Evolutionary conservation across 2,797 vertebrate genomes (phyloP), one percentile per base, ranked within the genome.

Genomic region (Enteromius unitaeniatus): DNA sequence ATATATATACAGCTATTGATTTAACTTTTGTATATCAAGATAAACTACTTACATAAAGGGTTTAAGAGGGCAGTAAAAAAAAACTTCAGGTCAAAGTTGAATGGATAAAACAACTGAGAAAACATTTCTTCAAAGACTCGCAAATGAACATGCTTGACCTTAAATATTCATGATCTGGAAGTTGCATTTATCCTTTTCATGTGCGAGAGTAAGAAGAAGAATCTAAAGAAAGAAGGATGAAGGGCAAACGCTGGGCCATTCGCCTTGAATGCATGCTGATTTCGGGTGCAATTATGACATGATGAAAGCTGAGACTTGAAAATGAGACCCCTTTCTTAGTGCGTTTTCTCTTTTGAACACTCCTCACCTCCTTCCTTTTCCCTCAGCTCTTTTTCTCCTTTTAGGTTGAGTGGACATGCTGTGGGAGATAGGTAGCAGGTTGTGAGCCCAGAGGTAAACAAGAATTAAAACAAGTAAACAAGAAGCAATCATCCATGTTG

Each of bases 141-240:
- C 26, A 83, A 45, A 80, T 90, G 87, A 91, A 92, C 88, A 88
- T 86, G 86, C 87, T 78, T 15, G 45, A 86, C 82, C 80, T 89
- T 91, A 89, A 92, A 93, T 92, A 93, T 92, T 92, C 91, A 93
- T 87, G 85, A 89, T 79, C 73, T 64, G 79, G 73, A 84, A 83
- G 62, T 76, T 75, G 86, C 84, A 26, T 74, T 81, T 40, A 78
- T 76, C 34, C 31, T 88, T 91, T 91, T 90, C 89, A 90, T 87
- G 87, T 91, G 58, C 31, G 55, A 70, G 47, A 55, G 23, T 21
- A 45, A 42, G 82, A 84, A 45, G 85, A 85, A 58, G 58, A 80
- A 1, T 53, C 67, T 86, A 15, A 49, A 21, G 70, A 73, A 5
- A 26, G 68, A 67, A 83, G 85, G 78, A 83, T 67, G 26, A 23